Percentiles rank a stretch among this genome's conserved stretches.
Conservation (phyloP, 2,113 vertebrate species). For the Haemorhous mexicanus region DNA sequence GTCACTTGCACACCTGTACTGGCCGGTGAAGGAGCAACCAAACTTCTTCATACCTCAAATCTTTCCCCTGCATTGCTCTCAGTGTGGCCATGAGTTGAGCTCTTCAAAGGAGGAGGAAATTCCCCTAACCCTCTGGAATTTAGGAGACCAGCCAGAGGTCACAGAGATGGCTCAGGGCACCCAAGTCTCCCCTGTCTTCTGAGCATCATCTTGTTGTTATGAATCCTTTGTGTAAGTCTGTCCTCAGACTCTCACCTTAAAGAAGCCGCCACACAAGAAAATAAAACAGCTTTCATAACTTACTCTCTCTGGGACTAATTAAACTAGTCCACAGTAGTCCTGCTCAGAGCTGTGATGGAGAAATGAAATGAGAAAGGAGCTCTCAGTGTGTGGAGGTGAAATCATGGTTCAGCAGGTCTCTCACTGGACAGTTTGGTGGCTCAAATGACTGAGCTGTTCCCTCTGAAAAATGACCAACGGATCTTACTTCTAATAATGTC, state of each 20-base stretch:
- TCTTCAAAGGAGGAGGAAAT: neutral
- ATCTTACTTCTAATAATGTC: neutral
- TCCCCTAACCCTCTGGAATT: neutral
- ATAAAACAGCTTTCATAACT: neutral
- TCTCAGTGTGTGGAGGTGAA: neutral
- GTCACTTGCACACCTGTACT: neutral
- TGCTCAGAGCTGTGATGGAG: neutral
- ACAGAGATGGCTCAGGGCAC: neutral
- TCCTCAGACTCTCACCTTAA: neutral
- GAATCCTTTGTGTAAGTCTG: neutral
- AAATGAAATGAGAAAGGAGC: neutral
- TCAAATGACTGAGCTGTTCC: neutral
- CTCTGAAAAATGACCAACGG: neutral
- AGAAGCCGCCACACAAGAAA: neutral
- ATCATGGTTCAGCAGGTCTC: neutral
- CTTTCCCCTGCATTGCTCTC: neutral
- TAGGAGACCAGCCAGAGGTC: neutral
- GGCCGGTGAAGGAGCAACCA: neutral
- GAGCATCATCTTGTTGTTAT: neutral
- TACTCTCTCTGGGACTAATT: neutral
- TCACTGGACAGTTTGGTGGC: neutral
- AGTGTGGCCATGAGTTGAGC: accelerated
- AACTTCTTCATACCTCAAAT: neutral
- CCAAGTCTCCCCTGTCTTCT: neutral
- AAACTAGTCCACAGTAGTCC: neutral